Base-by-base conservation (phyloP, 2,888 invertebrate species). In the Hydraecia micacea region DNA sequence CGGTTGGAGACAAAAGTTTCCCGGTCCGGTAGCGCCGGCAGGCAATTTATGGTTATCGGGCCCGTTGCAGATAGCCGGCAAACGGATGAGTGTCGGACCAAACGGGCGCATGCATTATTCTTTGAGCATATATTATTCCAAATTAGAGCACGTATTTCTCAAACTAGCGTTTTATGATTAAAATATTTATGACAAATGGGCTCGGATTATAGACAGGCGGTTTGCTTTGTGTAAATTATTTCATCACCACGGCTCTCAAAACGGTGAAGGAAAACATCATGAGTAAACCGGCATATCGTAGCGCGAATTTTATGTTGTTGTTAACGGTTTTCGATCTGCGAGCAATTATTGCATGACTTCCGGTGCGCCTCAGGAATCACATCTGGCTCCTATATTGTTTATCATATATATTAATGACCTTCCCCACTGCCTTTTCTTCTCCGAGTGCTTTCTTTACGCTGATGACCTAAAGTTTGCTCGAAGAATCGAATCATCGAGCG, bases 41-140 rank as follows among this genome's bases (percentile, higher is more conserved):
- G 76, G 86, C 81, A 88, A 93, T 93, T 92, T 92, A 93, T 89
- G 91, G 92, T 91, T 92, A 93, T 92, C 88, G 92, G 81, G 77
- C 74, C 69, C 86, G 84, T 82, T 87, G 88, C 89, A 90, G 91
- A 93, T 92, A 92, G 88, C 79, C 85, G 73, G 81, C 86, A 83
- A 91, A 92, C 87, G 88, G 83, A 91, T 90, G 91, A 89, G 88
- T 86, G 85, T 85, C 85, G 73, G 81, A 75, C 83, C 84, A 79
- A 88, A 85, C 84, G 87, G 71, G 77, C 77, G 79, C 83, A 80
- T 83, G 85, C 84, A 87, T 88, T 86, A 87, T 85, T 85, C 88
- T 88, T 85, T 84, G 75, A 82, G 81, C 80, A 85, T 80, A 1
- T 32, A 32, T 32, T 32, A 80, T 83, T 88, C 74, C 62, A 90